Percentiles rank a stretch among this genome's conserved stretches.
Conservation (phyloP, 2,888 invertebrate genomes). For the Sphecodes monilicornis region DNA sequence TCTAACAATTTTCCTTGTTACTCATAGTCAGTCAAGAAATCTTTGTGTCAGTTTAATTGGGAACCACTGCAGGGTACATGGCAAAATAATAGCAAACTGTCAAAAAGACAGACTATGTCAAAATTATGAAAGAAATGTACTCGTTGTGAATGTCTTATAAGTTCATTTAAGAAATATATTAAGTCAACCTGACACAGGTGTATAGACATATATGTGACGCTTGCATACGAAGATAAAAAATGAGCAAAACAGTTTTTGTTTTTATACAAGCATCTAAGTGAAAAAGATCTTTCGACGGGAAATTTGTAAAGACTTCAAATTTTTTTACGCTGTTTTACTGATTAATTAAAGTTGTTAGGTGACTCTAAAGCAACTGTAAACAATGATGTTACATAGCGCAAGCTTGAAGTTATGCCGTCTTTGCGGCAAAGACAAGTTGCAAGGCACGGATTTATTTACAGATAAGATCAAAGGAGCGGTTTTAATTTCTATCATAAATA, state of each 20-base stretch:
- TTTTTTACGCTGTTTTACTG: neutral
- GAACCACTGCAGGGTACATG: neutral
- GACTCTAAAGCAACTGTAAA: slow-evolving; percentile 26
- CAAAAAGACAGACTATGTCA: neutral
- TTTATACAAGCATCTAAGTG: neutral
- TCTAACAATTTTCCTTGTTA: neutral
- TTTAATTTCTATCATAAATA: slow-evolving; percentile 80
- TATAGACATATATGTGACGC: neutral
- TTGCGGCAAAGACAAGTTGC: slow-evolving; percentile 81
- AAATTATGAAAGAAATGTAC: neutral
- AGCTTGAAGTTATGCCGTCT: slow-evolving; percentile 78
- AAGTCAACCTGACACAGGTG: neutral
- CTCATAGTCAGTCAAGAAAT: neutral
- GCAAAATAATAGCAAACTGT: neutral
- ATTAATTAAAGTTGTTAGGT: neutral
- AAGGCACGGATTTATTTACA: slow-evolving; percentile 80
- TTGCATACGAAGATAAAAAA: neutral
- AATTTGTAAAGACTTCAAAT: neutral
- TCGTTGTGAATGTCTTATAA: neutral
- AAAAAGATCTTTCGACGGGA: neutral
- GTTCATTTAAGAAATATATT: neutral
- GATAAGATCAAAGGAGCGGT: slow-evolving; percentile 82
- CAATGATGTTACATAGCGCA: slow-evolving; percentile 78
- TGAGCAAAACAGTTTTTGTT: neutral
- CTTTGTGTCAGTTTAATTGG: neutral